Evolutionary conservation across 1,140 invertebrate genomes (phyloP), one percentile per base, ranked within the genome.

Genomic region (Formica selysi): DNA sequence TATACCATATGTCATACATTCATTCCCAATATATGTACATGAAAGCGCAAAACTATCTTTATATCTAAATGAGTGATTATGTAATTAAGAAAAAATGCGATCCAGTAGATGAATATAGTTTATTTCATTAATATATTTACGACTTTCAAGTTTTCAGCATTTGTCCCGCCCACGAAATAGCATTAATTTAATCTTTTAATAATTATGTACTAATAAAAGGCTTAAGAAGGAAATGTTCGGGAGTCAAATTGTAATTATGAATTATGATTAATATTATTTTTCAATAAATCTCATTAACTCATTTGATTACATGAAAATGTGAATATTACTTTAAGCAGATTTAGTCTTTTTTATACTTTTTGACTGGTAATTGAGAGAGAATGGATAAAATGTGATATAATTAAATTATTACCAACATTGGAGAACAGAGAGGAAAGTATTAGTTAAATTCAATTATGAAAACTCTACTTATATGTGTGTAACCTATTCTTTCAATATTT

Each of bases 1-100:
- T 26, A 0, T 65, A 36, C 3, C 4, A 29, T 32, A 3, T 41
- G 16, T 62, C 4, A 19, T 64, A 32, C 1, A 62, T 16, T 26
- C 11, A 11, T 36, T 76, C 16, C 8, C 4, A 76, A 36, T 32
- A 5, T 32, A 11, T 22, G 6, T 29, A 19, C 6, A 26, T n/a
- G 54, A 13, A 71, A 73, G 51, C 32, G 51, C 22, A 26, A 76
- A 41, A 29, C 41, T 64, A 26, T 76, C 11, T 74, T 64, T 5
- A 26, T 4, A 44, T 38, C 4, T 41, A 36, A 11, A 65, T 65
- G 10, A 64, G 36, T 51, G 13, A 57, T 67, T 64, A 44, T 36
- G 1, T 44, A 7, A 51, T 71, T 41, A 80, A 80, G 2, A 57
- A 70, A 19, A 48, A 41, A 70, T 11, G n/a, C 19, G 32, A 68